Conservation (phyloP, 2,113 vertebrate genomes). For the Narcine bancroftii region DNA sequence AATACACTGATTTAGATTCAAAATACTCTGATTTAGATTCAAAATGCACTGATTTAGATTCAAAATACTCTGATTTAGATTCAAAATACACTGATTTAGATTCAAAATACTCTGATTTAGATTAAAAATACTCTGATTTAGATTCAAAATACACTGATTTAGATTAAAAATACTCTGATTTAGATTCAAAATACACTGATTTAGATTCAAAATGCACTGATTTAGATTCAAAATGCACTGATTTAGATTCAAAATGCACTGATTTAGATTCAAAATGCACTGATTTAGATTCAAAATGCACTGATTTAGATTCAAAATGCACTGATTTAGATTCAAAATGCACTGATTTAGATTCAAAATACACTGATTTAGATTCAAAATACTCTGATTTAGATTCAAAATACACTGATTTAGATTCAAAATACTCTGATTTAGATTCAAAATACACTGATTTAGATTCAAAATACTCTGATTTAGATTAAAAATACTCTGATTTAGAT, state of each 20-base stretch:
- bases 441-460: not conserved
- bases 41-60: not conserved
- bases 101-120: not conserved
- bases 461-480: not conserved
- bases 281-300: not conserved
- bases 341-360: too few species aligned
- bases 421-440: constrained; percentile 2
- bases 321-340: not conserved
- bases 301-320: too few species aligned
- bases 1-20: constrained; percentile 5
- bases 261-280: too few species aligned
- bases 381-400: not conserved
- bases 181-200: too few species aligned
- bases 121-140: not conserved
- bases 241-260: not conserved
- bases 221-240: too few species aligned
- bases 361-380: not conserved
- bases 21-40: not conserved
- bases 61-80: not conserved
- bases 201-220: not conserved
- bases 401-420: not conserved
- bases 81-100: not conserved
- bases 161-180: not conserved
- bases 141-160: too few species aligned
- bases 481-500: not conserved